Percentiles rank a stretch among this genome's conserved stretches.
phyloP scores from a whole-genome alignment of 2,888 invertebrate genomes.

The Leptinotarsa peninsularis region DNA sequence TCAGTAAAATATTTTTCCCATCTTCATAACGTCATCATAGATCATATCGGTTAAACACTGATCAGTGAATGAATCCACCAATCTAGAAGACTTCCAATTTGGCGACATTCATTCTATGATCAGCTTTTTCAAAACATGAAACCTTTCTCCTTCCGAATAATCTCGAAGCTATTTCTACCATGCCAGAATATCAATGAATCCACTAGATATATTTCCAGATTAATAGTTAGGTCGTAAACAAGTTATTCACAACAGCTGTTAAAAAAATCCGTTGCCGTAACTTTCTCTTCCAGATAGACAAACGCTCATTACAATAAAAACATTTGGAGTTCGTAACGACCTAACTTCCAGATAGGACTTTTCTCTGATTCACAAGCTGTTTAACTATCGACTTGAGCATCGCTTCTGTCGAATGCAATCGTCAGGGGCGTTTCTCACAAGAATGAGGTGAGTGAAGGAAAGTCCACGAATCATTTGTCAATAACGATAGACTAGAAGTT shows the following conservation, averaged over 20 bases:
- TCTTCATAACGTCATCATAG: too few relatives aligned
- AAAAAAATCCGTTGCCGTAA: slow-evolving; percentile 29
- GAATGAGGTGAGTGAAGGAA: background rate
- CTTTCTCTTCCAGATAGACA: slow-evolving; percentile 49
- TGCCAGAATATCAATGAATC: background rate
- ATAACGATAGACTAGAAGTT: too few relatives aligned
- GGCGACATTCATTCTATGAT: background rate
- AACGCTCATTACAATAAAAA: slow-evolving; percentile 62
- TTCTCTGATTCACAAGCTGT: slow-evolving; percentile 56
- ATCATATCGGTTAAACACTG: too few relatives aligned
- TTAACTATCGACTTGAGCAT: slow-evolving; percentile 49
- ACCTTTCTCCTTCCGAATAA: background rate
- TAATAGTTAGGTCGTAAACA: slow-evolving; percentile 17
- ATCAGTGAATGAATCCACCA: too few relatives aligned
- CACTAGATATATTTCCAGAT: slow-evolving; percentile 4
- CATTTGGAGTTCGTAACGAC: slow-evolving; percentile 60
- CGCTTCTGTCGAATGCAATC: slow-evolving; percentile 47
- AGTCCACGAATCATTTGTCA: too few relatives aligned
- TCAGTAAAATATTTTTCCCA: too few relatives aligned
- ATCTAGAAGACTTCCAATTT: background rate
- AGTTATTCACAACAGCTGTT: slow-evolving; percentile 30
- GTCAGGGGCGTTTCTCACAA: background rate
- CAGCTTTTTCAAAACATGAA: background rate
- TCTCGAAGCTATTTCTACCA: background rate
- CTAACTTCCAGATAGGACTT: slow-evolving; percentile 56